Evolutionary conservation across 2,113 vertebrate species (phyloP).

Genomic region (Sturnus vulgaris): DNA sequence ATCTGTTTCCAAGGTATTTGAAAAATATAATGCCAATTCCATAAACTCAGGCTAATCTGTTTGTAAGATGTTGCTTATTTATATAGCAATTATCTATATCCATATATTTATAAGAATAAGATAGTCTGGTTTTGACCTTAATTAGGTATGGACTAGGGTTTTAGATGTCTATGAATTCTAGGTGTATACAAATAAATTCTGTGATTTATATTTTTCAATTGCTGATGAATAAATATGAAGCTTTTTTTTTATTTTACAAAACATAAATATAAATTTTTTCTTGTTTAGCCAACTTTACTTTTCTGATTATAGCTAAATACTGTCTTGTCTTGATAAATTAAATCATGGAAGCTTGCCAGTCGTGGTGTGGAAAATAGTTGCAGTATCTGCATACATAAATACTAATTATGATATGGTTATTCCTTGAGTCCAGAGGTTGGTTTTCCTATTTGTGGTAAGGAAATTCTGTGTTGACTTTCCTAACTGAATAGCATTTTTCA

Average conservation of each 20-base stretch:
- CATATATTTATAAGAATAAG: conserved; percentile 20
- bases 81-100: background rate
- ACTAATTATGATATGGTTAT: background rate
- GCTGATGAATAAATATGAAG: conserved; percentile 40
- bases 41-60: background rate
- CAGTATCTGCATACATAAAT: background rate
- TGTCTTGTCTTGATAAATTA: background rate
- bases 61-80: conserved; percentile 6
- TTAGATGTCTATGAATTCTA: conserved; percentile 10
- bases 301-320: conserved; percentile 19
- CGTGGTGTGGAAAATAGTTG: background rate
- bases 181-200: background rate
- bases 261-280: background rate
- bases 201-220: background rate
- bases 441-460: background rate
- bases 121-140: background rate
- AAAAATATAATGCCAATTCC: background rate
- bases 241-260: background rate
- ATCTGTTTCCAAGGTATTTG: background rate
- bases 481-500: background rate
- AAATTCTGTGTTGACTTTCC: background rate
- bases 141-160: conserved; percentile 20
- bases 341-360: background rate
- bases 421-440: background rate
- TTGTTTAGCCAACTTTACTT: background rate